Evolutionary conservation across 2,888 invertebrate genomes (phyloP), one percentile per base, ranked within the genome.

Genomic region (Apomyelois bistriatella): DNA sequence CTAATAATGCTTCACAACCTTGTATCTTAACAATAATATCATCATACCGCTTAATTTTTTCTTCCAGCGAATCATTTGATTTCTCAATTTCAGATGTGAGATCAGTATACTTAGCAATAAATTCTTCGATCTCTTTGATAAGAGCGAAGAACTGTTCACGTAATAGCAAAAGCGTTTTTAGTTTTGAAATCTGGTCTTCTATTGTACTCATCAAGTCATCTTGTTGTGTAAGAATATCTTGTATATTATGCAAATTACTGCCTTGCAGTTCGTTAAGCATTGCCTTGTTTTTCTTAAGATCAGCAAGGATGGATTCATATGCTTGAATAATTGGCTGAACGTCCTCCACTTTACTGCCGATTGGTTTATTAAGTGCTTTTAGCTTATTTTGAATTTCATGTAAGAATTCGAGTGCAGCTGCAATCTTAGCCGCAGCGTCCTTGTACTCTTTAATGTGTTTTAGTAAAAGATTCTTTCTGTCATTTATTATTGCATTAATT

Each of bases 101-200:
- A 68, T 95, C 96, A 0, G 96, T 96, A 73, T 97, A 97, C 72
- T 96, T 96, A 35, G 95, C 92, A 54, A 97, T 95, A 66, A 97
- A 97, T 1, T 95, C 95, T 76, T 94, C 94, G 22, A 98, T 97
- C 82, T 97, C 97, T 48, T 95, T 95, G 5, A 97, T 94, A 3
- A 97, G 86, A 0, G 95, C 94, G 52, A 97, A 94, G 82, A 96
- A 98, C 72, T 98, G 97, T 75, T 98, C 97, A 10, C 98, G 92
- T 8, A 98, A 77, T 1, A 96, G 76, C 10, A 98, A 76, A 0
- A 97, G 87, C 64, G 96, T 95, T 61, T 95, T 93, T 6, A 98
- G 87, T 77, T 93, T 94, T 0, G 95, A 94, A 61, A 97, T 94
- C 81, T 97, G 97, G 58, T 96, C 95, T 83, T 97, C 97, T 55